Base-by-base conservation (phyloP, 2,113 vertebrate species). In the Nematolebias whitei region DNA sequence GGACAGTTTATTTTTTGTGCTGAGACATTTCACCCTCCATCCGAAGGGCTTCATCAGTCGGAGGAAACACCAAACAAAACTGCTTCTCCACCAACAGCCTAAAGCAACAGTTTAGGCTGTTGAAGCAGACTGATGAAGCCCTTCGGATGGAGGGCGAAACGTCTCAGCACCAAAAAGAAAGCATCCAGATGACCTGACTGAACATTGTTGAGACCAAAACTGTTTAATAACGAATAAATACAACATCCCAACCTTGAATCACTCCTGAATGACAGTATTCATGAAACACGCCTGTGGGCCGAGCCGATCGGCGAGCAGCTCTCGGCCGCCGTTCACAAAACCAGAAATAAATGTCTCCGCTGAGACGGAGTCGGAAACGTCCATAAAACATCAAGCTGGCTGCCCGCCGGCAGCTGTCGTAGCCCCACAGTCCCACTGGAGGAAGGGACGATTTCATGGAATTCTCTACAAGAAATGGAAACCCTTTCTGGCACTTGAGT, bases 351-450 rank as follows among this genome's bases (percentile, higher is more conserved):
- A 61, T 24, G 29, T 16, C 41, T 61, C 35, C 43, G 47, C 66
- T 19, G 40, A 39, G 9, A 70, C 19, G 40, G 50, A 53, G 39
- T 45, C 26, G 1, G 39, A 44, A 56, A 38, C 56, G 12, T 61
- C 67, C 40, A 61, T 54, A 70, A 70, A 70, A 54, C 57, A 54
- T 39, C 43, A 10, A 48, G 56, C 66, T 35, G 49, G 66, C 56
- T 60, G 20, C 40, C 12, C 1, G 29, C 57, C 40, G n/a, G n/a
- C n/a, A n/a, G n/a, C n/a, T n/a, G n/a, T n/a, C n/a, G n/a, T 16
- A 40, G 40, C 24, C 18, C 40, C 20, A 60, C 29, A 0, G 1
- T 44, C 32, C 49, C 57, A 45, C 5, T 16, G 19, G 32, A 32
- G 41, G 63, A 52, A n/a, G 29, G 12, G 63, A 44, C 14, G 13